Evolutionary conservation across 2,888 invertebrate genomes (phyloP).

Genomic region (Maniola hyperantus): DNA sequence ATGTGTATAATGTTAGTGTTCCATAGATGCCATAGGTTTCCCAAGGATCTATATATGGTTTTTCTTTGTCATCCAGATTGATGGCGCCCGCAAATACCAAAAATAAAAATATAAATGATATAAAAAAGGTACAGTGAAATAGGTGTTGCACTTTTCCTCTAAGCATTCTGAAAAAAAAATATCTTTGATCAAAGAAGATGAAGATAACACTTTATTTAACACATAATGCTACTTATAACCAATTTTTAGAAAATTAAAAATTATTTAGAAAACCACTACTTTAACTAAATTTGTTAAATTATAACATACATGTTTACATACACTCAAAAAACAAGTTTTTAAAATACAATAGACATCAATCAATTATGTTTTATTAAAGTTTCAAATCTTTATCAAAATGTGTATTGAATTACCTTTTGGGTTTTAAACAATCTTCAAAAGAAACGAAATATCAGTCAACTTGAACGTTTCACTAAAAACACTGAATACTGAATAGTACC

Average conservation of each 20-base stretch:
- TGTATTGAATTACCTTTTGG: constrained; percentile 26
- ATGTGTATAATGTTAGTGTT: constrained; percentile 88
- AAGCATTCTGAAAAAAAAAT: constrained; percentile 76
- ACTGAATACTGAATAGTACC: background rate
- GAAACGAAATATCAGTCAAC: constrained; percentile 30
- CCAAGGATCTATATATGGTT: constrained; percentile 89
- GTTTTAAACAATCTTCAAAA: constrained; percentile 18
- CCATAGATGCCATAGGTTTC: constrained; percentile 89
- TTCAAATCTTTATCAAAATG: no score
- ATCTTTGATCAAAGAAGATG: background rate
- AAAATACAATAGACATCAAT: no score
- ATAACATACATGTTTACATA: no score
- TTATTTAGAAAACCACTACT: no score
- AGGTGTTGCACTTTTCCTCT: constrained; percentile 89
- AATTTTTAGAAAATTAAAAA: no score
- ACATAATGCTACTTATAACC: background rate
- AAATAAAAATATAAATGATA: constrained; percentile 88
- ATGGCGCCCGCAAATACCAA: constrained; percentile 86
- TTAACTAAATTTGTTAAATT: no score
- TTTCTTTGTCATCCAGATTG: constrained; percentile 81
- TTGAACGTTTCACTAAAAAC: constrained; percentile 18
- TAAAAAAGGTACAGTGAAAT: constrained; percentile 89
- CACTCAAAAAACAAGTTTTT: no score
- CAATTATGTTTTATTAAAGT: no score
- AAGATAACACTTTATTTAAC: no score